Base-by-base conservation (phyloP, 1,140 invertebrate genomes). In the Anastrepha ludens region DNA sequence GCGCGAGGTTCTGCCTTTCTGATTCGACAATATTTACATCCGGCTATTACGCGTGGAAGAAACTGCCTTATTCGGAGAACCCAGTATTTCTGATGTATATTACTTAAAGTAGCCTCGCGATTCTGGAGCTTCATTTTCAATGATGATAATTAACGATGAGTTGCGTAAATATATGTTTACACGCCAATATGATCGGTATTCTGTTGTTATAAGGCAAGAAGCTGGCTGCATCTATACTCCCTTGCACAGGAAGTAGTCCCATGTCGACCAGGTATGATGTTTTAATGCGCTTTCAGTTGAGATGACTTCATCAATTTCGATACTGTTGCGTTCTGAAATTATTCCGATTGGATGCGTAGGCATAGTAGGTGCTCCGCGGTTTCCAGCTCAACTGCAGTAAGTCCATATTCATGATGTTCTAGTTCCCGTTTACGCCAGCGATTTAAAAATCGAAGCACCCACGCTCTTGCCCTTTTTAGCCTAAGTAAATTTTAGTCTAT, bases 111-210 rank as follows among this genome's bases (percentile, higher is more conserved):
- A 5, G 50, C 9, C 17, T 50, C 55, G 41, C 44, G 41, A 65
- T 88, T 88, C 67, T 87, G 87, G 62, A 87, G 88, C 59, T 86
- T 87, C 6, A 55, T 62, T 8, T 47, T 20, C 59, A 47, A 65
- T 88, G 88, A 20, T 67, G 65, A 13, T 86, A 44, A 41, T 9
- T 11, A 13, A 88, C 50, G 44, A 88, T 39, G 2, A 88, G 9
- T 44, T 20, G 20, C 5, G 87, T 17, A 11, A 88, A 13, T 59
- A 29, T 64, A 41, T 65, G n/a, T 13, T 39, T 47, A 13, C 64
- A 17, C 39, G 87, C 59, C 41, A 86, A 58, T 5, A 88, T 65
- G 7, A 88, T 88, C 9, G 87, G 87, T 9, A 44, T 15, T 29
- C 8, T 20, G 15, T 3, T 11, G 15, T 8, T 13, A 15, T 55